Percentiles rank a stretch among this genome's conserved stretches.
Conservation (phyloP, 2,113 vertebrate genomes). For the Thymallus thymallus region DNA sequence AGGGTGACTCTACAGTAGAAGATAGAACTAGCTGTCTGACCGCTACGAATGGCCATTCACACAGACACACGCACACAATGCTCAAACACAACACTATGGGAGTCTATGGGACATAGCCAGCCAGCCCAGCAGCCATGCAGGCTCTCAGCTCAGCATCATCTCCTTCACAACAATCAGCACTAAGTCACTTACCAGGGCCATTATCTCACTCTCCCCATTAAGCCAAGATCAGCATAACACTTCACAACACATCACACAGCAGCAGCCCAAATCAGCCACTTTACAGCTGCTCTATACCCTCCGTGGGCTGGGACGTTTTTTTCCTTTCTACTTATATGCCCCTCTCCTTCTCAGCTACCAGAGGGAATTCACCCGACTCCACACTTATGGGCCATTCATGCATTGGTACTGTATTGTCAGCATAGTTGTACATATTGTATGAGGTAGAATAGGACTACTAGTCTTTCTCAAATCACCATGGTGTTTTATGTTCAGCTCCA, state of each 20-base stretch:
- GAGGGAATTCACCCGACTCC: conserved; percentile 30
- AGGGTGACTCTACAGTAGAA: conserved; percentile 21
- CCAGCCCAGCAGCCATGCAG: too few species aligned
- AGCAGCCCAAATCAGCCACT: conserved; percentile 40
- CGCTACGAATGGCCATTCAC: conserved; percentile 10
- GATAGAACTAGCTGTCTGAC: conserved; percentile 18
- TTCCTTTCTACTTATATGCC: conserved; percentile 25
- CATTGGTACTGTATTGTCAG: too few species aligned
- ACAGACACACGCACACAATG: not conserved
- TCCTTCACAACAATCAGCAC: conserved; percentile 63
- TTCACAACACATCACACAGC: conserved; percentile 36
- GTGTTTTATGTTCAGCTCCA: too few species aligned
- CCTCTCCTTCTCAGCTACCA: conserved; percentile 22
- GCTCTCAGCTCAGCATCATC: conserved; percentile 10
- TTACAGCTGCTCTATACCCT: conserved; percentile 51
- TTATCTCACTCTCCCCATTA: conserved; percentile 58
- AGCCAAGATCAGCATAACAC: conserved; percentile 69
- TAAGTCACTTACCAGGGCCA: conserved; percentile 71
- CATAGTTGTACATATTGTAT: too few species aligned
- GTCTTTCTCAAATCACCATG: too few species aligned
- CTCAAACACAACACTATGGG: conserved; percentile 42
- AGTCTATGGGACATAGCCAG: conserved; percentile 30
- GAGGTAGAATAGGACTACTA: too few species aligned
- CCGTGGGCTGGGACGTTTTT: conserved; percentile 46
- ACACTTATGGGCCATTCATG: not conserved